Evolutionary conservation across 1,140 invertebrate genomes (phyloP).

Genomic region (Drosophila obscura): DNA sequence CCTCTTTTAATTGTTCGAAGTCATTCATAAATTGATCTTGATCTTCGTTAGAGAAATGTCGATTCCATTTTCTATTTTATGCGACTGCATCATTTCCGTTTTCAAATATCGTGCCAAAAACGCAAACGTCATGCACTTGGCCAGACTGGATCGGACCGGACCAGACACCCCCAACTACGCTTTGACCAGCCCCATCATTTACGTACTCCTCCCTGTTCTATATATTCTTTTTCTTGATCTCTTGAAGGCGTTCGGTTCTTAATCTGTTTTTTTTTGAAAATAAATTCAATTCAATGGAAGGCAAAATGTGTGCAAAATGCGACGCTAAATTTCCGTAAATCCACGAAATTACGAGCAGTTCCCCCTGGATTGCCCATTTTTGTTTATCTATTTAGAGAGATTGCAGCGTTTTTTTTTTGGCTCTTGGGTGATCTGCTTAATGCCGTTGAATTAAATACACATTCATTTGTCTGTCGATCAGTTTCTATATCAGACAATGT

Average conservation of each 20-base stretch:
- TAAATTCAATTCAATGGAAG: slow-evolving; percentile 60
- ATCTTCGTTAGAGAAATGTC: slow-evolving; percentile 11
- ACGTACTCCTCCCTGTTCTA: neutral
- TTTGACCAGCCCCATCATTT: neutral
- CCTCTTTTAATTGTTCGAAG: neutral
- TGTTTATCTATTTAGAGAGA: too few relatives aligned
- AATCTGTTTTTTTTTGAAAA: slow-evolving; percentile 62
- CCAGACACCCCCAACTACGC: neutral
- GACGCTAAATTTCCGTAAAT: slow-evolving; percentile 48
- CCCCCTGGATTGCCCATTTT: slow-evolving; percentile 27
- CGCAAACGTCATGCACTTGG: slow-evolving; percentile 41
- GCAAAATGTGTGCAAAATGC: slow-evolving; percentile 45
- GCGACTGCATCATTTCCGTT: slow-evolving; percentile 54
- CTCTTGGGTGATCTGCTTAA: too few relatives aligned
- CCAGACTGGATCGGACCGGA: neutral
- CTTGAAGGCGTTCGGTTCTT: slow-evolving; percentile 28
- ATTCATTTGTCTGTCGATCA: too few relatives aligned
- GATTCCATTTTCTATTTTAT: neutral
- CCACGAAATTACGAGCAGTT: slow-evolving; percentile 17
- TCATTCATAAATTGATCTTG: slow-evolving; percentile 30
- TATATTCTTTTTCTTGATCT: slow-evolving; percentile 18
- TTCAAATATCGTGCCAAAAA: slow-evolving; percentile 45
- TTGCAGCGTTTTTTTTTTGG: too few relatives aligned
- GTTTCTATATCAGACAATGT: too few relatives aligned
- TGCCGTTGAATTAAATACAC: too few relatives aligned